Percentiles rank a stretch among this genome's conserved stretches.
Conservation (phyloP, 1,140 invertebrate species). For the Nylanderia fulva region DNA sequence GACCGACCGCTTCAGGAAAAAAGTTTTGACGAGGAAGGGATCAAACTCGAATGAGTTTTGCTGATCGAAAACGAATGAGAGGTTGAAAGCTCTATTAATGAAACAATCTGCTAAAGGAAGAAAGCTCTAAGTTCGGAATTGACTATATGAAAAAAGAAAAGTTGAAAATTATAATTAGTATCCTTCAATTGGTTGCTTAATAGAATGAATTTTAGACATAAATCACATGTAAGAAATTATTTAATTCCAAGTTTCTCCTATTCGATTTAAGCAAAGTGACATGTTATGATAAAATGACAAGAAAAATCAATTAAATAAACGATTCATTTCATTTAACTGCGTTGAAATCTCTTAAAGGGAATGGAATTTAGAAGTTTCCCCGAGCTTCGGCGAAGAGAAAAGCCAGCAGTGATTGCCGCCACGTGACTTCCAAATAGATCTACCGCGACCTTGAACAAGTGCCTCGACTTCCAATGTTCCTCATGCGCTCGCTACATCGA, state of each 20-base stretch:
- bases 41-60: conserved; percentile 23
- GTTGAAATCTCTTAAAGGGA: conserved; percentile 6
- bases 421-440: conserved; percentile 39
- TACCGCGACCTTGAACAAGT: conserved; percentile 32
- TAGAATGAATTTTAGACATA: neutral
- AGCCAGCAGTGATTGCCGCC: neutral
- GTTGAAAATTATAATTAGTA: neutral
- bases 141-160: neutral
- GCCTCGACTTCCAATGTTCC: neutral
- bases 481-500: neutral
- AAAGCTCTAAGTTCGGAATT: neutral
- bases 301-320: neutral
- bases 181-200: neutral
- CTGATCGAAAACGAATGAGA: neutral
- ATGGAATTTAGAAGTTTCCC: conserved; percentile 24
- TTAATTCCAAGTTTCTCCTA: neutral
- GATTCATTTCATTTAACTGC: neutral
- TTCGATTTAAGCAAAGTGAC: neutral
- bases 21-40: neutral
- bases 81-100: conserved; percentile 25
- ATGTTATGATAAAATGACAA: neutral
- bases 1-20: conserved; percentile 6
- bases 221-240: neutral
- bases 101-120: neutral
- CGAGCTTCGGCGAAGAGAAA: neutral